These are phyloP conservation scores for Megaustenia siamemsis DNA, from an alignment of 2,888 invertebrate species.

Conservation along the genomic window DNA sequence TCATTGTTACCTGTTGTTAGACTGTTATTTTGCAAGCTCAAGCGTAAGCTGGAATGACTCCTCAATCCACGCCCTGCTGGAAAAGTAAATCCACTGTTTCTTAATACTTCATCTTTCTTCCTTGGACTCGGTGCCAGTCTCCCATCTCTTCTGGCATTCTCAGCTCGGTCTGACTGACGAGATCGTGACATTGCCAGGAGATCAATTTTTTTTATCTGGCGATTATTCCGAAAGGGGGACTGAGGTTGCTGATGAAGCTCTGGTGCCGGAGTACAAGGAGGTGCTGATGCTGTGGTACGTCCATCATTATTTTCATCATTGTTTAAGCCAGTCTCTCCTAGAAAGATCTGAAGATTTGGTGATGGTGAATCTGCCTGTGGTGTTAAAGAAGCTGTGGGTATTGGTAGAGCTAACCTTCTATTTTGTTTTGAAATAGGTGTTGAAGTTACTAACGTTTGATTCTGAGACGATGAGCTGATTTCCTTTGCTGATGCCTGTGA, in stretches of 20 bases:
- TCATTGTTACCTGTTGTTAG: background rate
- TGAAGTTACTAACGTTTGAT: slow-evolving; percentile 10
- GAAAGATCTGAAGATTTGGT: slow-evolving; percentile 1
- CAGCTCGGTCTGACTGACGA: slow-evolving; percentile 54
- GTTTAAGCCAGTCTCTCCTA: background rate
- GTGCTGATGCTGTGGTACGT: slow-evolving; percentile 57
- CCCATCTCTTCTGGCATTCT: slow-evolving; percentile 52
- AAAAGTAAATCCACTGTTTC: slow-evolving; percentile 48
- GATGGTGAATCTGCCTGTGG: background rate
- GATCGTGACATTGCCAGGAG: slow-evolving; percentile 54
- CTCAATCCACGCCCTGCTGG: slow-evolving; percentile 34
- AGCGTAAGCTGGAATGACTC: slow-evolving; percentile 26
- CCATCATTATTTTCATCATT: slow-evolving; percentile 49
- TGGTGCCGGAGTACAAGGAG: slow-evolving; percentile 58
- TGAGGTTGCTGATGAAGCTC: slow-evolving; percentile 45
- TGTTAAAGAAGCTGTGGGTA: background rate
- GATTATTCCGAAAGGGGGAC: slow-evolving; percentile 48
- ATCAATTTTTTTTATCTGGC: slow-evolving; percentile 50
- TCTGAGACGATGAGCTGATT: slow-evolving; percentile 28
- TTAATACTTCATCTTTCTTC: slow-evolving; percentile 52
- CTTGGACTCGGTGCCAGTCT: slow-evolving; percentile 51
- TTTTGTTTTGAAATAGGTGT: slow-evolving; percentile 27
- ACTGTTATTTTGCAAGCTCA: slow-evolving; percentile 28
- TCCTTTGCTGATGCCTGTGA: slow-evolving; percentile 20
- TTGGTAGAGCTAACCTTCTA: slow-evolving; percentile 33